Evolutionary conservation across 1,140 invertebrate genomes (phyloP).

Genomic region (Micrasema longulum): DNA sequence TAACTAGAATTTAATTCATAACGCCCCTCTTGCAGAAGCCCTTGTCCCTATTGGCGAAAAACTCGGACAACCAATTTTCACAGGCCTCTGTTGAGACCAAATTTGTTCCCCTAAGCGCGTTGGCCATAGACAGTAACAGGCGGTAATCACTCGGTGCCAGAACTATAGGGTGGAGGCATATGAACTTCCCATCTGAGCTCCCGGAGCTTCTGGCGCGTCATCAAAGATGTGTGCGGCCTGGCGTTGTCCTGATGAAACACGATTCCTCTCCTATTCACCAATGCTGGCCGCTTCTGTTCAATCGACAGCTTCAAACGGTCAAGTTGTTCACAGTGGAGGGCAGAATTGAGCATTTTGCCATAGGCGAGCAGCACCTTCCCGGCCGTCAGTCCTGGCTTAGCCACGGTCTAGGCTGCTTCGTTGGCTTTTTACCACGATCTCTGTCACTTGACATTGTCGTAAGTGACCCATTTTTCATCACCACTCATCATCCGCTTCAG

Average conservation of each 20-base stretch:
- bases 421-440: too few species aligned
- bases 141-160: conserved; percentile 13
- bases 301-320: conserved; percentile 22
- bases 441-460: too few species aligned
- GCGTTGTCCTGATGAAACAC: conserved; percentile 24
- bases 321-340: conserved; percentile 8
- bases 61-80: too few species aligned
- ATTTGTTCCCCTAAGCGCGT: conserved; percentile 10
- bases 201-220: conserved; percentile 27
- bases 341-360: too few species aligned
- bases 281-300: conserved; percentile 19
- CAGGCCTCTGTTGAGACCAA: conserved; percentile 11
- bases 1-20: too few species aligned
- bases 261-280: conserved; percentile 18
- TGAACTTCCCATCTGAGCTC: conserved; percentile 5
- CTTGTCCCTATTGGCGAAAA: too few species aligned
- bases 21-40: too few species aligned
- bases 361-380: too few species aligned
- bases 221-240: conserved; percentile 20
- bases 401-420: too few species aligned
- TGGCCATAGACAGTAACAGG: conserved; percentile 13
- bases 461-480: too few species aligned
- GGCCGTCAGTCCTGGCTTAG: too few species aligned
- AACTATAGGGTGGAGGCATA: conserved; percentile 9
- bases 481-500: conserved; percentile 21